Evolutionary conservation across 2,888 invertebrate species (phyloP).

Genomic region (Pyrgus malvae): DNA sequence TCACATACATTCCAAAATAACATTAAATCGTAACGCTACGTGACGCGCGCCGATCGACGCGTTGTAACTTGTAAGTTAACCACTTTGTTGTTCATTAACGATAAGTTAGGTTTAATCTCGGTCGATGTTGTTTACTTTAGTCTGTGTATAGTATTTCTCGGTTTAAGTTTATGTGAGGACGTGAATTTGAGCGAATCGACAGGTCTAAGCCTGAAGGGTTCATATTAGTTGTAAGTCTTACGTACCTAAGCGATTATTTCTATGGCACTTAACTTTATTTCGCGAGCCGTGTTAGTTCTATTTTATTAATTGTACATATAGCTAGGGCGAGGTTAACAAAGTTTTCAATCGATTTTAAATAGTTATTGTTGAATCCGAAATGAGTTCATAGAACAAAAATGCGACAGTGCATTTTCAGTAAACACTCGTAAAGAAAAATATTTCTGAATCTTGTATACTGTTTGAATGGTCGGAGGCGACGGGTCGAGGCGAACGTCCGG

Average conservation of each 20-base stretch:
- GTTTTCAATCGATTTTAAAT: constrained; percentile 62
- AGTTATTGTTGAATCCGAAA: constrained; percentile 69
- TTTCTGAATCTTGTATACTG: constrained; percentile 57
- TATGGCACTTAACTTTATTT: constrained; percentile 74
- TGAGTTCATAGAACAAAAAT: constrained; percentile 50
- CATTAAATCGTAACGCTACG: constrained; percentile 60
- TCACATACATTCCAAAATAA: constrained; percentile 79
- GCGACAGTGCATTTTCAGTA: constrained; percentile 65
- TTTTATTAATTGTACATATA: constrained; percentile 75
- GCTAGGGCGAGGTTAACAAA: constrained; percentile 70
- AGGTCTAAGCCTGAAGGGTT: constrained; percentile 68
- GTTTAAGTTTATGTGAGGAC: constrained; percentile 69
- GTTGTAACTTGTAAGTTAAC: constrained; percentile 74
- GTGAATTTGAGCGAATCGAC: constrained; percentile 79
- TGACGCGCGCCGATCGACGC: constrained; percentile 61
- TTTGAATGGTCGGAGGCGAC: constrained; percentile 45
- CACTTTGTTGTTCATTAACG: constrained; percentile 81
- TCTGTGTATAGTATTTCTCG: constrained; percentile 78
- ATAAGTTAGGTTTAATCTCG: constrained; percentile 80
- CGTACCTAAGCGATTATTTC: constrained; percentile 70
- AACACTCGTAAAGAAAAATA: constrained; percentile 41
- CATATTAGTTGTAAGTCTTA: constrained; percentile 70
- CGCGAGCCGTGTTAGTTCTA: constrained; percentile 72
- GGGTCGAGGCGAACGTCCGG: constrained; percentile 41
- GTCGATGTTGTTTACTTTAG: constrained; percentile 75